These are phyloP conservation scores for Ginglymostoma cirratum DNA, from an alignment of 2,113 vertebrate genomes.

Conservation along the genomic window DNA sequence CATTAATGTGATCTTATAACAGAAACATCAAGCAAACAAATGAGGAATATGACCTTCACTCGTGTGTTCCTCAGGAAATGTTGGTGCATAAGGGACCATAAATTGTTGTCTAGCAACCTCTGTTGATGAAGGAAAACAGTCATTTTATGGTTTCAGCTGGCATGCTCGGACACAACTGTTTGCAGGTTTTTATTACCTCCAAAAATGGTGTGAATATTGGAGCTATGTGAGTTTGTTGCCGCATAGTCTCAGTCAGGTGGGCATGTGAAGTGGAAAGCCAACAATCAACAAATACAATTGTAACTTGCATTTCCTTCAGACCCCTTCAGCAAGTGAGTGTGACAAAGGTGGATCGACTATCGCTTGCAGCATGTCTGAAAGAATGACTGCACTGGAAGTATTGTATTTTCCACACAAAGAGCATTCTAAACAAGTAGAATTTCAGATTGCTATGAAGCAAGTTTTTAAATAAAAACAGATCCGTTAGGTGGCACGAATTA, in stretches of 20 bases:
- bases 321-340: not conserved
- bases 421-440: not conserved
- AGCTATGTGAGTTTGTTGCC: not conserved
- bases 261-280: not conserved
- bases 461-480: not conserved
- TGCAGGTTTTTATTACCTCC: not conserved
- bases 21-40: conserved; percentile 12
- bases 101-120: conserved; percentile 23
- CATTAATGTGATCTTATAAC: not conserved
- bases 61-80: conserved; percentile 2
- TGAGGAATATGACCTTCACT: conserved; percentile 8
- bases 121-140: conserved; percentile 17
- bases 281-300: conserved; percentile 7
- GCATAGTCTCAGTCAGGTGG: conserved; percentile 22
- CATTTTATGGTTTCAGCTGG: conserved; percentile 21
- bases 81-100: not conserved
- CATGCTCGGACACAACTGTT: not conserved
- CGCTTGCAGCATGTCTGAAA: not conserved
- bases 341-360: not conserved
- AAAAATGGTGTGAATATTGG: not conserved
- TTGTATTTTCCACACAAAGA: not conserved
- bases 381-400: not conserved
- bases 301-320: not conserved
- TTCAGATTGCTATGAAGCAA: not conserved
- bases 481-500: not conserved